A percentile compares a stretch with the other conserved stretches of the same genome.
Evolutionary conservation across 2,113 vertebrate genomes (phyloP).

Genomic region (Myrmophylax atrothorax): DNA sequence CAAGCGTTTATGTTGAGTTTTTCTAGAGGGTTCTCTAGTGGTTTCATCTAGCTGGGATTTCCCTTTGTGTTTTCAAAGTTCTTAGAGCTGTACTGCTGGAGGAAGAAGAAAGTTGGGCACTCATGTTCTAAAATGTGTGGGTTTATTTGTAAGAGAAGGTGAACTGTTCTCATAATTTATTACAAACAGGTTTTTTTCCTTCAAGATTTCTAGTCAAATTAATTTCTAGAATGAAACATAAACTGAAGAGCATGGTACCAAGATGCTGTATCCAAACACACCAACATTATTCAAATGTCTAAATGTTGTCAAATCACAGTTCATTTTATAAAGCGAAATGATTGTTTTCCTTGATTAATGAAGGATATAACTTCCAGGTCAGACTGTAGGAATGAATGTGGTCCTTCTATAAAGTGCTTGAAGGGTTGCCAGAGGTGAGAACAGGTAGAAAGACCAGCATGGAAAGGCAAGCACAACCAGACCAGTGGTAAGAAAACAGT

Average conservation of each 20-base stretch:
- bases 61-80: background rate
- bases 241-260: background rate
- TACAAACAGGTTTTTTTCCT: background rate
- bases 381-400: background rate
- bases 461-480: background rate
- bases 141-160: background rate
- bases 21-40: background rate
- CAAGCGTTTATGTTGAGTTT: background rate
- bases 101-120: background rate
- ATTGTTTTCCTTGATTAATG: background rate
- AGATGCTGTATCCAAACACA: background rate
- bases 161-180: background rate
- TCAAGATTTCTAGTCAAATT: background rate
- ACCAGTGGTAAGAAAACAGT: background rate
- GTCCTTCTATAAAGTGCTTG: background rate
- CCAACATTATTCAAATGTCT: fast-evolving
- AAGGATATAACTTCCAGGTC: background rate
- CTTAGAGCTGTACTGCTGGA: background rate
- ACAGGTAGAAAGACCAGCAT: background rate
- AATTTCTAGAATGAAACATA: background rate
- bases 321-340: background rate
- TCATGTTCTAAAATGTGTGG: background rate
- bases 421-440: background rate
- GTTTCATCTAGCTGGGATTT: background rate
- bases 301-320: background rate